Base-by-base conservation (phyloP, 2,797 vertebrate genomes). In the Channa striata region DNA sequence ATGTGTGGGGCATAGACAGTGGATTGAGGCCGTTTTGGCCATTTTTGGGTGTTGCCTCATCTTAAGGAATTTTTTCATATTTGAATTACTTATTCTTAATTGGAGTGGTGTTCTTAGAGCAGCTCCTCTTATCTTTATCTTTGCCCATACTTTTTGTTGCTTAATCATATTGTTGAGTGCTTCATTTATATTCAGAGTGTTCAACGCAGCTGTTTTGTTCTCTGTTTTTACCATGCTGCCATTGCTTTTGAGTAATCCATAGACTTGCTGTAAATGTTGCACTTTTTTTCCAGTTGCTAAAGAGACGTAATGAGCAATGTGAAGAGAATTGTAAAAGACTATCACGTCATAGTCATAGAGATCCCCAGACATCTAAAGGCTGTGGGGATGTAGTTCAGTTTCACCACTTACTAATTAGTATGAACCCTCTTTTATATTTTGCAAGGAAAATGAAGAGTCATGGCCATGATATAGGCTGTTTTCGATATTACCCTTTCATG, bases 201-300 rank as follows among this genome's bases (percentile, higher is more conserved):
- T 72, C 34, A 11, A 34, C 81, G 74, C 81, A 86, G 78, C 85
- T 81, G n/a, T n/a, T n/a, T n/a, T n/a, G n/a, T n/a, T n/a, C n/a
- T n/a, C n/a, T n/a, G n/a, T n/a, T 50, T 34, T 39, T 72, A 47
- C 25, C 50, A 47, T n/a, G 37, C 62, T 50, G 36, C 50, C 44
- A 10, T 2, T 37, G 57, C 69, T 57, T 12, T 46, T 81, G 57
- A 72, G 77, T 80, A 81, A 79, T 82, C 71, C 69, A 75, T 59
- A 58, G 66, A 57, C 61, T 56, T 8, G 4, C 65, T 77, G 72
- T 82, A 64, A 67, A 21, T 67, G 52, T 4, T 9, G 19, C 56
- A 81, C 42, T 49, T 40, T 71, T 68, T 68, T 66, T 59, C 54
- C 54, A 16, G 52, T 61, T 60, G 59, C 74, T 25, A 53, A 49